Conservation (phyloP, 2,888 invertebrate genomes). For the Stenotaenia linearis region DNA sequence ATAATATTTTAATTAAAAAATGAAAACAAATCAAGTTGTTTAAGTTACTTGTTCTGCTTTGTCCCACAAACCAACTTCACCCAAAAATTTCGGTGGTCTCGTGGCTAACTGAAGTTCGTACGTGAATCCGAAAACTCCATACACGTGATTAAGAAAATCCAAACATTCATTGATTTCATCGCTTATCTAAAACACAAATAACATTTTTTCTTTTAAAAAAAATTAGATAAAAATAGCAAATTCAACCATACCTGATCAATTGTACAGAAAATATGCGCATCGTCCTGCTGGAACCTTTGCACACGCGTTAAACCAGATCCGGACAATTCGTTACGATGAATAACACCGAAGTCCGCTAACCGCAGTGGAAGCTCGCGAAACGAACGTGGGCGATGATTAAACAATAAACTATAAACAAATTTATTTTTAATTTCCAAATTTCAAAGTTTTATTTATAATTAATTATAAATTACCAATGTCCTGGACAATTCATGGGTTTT, state of each 20-base stretch:
- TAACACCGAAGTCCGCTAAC: slow-evolving; percentile 94
- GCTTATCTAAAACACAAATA: slow-evolving; percentile 58
- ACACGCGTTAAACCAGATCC: slow-evolving; percentile 91
- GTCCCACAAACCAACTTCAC: slow-evolving; percentile 85
- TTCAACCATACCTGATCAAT: slow-evolving; percentile 63
- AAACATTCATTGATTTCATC: slow-evolving; percentile 73
- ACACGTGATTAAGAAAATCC: slow-evolving; percentile 83
- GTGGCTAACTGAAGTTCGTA: slow-evolving; percentile 90
- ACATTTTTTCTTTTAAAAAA: background rate
- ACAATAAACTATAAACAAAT: slow-evolving; percentile 60
- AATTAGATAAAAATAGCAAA: background rate
- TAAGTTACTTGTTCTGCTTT: slow-evolving; percentile 75
- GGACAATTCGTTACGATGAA: slow-evolving; percentile 75
- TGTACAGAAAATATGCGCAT: slow-evolving; percentile 97
- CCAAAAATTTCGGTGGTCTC: slow-evolving; percentile 87
- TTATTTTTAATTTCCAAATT: background rate
- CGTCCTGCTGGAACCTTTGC: slow-evolving; percentile 98
- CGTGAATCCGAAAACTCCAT: slow-evolving; percentile 88
- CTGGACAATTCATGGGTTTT: slow-evolving; percentile 99
- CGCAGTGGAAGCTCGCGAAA: slow-evolving; percentile 94
- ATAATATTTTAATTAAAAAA: background rate
- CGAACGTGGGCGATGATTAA: slow-evolving; percentile 68
- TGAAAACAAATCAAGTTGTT: background rate
- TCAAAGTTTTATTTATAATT: background rate
- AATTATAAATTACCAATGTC: slow-evolving; percentile 70